These are phyloP conservation scores for Apodemia duryi DNA, from an alignment of 2,888 invertebrate genomes.

Conservation along the genomic window DNA sequence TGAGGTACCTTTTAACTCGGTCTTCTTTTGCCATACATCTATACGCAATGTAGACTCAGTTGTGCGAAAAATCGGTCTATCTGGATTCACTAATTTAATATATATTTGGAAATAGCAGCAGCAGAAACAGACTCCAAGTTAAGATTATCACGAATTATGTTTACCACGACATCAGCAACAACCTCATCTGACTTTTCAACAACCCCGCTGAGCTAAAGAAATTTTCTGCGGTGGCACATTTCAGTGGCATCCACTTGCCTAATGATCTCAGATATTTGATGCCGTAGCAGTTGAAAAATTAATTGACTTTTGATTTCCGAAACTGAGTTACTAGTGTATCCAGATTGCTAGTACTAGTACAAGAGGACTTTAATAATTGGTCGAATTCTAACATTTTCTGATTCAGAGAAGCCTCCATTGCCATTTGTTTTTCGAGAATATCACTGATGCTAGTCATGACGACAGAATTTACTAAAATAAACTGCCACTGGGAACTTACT, in stretches of 20 bases:
- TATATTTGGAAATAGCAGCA: neutral
- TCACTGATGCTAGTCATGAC: neutral
- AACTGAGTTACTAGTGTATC: neutral
- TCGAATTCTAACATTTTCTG: neutral
- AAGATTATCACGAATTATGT: neutral
- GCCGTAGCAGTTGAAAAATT: neutral
- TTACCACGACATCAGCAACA: neutral
- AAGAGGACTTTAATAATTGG: neutral
- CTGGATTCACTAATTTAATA: too few relatives aligned
- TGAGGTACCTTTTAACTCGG: neutral
- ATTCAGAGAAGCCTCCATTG: neutral
- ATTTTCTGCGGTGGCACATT: neutral
- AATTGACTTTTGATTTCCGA: neutral
- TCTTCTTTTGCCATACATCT: neutral
- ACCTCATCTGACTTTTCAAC: neutral
- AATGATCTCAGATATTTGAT: neutral
- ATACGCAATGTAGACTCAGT: neutral
- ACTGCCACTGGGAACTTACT: neutral
- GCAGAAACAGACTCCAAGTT: neutral
- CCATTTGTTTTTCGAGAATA: neutral
- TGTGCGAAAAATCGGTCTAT: neutral
- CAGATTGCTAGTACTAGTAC: neutral
- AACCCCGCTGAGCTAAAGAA: neutral
- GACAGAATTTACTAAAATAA: neutral
- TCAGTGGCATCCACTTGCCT: neutral